phyloP scores from a whole-genome alignment of 2,888 invertebrate genomes.

The Habroteleia sp. region DNA sequence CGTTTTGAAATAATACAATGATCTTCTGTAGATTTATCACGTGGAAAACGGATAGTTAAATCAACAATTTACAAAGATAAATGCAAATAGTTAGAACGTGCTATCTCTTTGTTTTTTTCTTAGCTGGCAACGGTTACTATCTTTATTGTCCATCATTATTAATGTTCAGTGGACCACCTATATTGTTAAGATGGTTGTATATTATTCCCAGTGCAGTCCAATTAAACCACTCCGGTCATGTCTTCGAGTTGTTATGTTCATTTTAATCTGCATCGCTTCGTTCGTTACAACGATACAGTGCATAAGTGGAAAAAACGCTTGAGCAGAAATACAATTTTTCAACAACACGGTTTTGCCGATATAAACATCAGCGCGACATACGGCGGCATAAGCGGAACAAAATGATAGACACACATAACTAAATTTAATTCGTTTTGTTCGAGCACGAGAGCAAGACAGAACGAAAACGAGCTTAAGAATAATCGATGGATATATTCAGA shows the following conservation, averaged over 20 bases:
- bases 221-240: slow-evolving; percentile 21
- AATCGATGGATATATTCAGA: slow-evolving; percentile 38
- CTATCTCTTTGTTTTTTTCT: slow-evolving; percentile 18
- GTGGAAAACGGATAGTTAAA: slow-evolving; percentile 13
- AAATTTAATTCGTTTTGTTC: slow-evolving; percentile 39
- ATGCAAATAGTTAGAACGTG: slow-evolving; percentile 16
- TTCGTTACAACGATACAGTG: not conserved
- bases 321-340: slow-evolving; percentile 8
- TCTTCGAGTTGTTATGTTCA: slow-evolving; percentile 6
- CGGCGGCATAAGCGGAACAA: not conserved
- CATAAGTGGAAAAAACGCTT: not conserved
- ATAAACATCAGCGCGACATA: slow-evolving; percentile 5
- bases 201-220: slow-evolving; percentile 22
- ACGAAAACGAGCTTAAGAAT: slow-evolving; percentile 19
- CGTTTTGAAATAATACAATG: slow-evolving; percentile 12
- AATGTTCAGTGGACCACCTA: slow-evolving; percentile 25
- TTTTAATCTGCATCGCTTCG: slow-evolving; percentile 2
- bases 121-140: slow-evolving; percentile 10
- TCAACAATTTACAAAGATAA: slow-evolving; percentile 25
- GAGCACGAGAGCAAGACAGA: not conserved
- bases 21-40: slow-evolving; percentile 9
- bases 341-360: not conserved
- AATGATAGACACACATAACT: slow-evolving; percentile 5
- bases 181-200: slow-evolving; percentile 24
- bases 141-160: slow-evolving; percentile 29